Conservation (phyloP, 2,888 invertebrate genomes). For the Amphipoea oculea region DNA sequence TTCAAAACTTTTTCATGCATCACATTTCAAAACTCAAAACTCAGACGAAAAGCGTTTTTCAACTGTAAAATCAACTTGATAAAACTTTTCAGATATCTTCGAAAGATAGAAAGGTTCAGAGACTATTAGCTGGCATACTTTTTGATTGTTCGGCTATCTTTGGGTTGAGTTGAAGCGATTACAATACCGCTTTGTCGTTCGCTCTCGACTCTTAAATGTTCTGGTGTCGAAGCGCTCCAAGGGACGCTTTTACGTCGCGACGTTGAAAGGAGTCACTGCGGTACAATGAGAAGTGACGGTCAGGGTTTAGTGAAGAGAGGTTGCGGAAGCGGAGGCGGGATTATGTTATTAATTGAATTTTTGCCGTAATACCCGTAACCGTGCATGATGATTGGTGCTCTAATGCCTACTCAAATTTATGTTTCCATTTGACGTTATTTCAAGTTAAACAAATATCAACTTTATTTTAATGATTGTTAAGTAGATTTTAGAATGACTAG, state of each 20-base stretch:
- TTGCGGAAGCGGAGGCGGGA: conserved; percentile 20
- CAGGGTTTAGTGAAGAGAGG: neutral
- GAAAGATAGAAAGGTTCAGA: conserved; percentile 32
- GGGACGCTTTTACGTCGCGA: conserved; percentile 62
- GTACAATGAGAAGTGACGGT: conserved; percentile 60
- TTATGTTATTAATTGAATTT: neutral
- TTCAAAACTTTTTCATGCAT: conserved; percentile 30
- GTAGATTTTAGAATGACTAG: no score
- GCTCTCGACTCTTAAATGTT: conserved; percentile 63
- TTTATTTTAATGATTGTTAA: no score
- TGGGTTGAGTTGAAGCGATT: conserved; percentile 57
- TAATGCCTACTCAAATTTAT: no score
- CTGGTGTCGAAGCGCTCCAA: conserved; percentile 65
- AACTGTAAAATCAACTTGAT: conserved; percentile 24
- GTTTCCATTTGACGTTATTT: no score
- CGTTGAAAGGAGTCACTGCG: conserved; percentile 62
- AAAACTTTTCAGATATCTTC: conserved; percentile 42
- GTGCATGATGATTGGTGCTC: neutral
- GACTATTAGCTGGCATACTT: conserved; percentile 56
- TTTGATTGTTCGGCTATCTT: conserved; percentile 59
- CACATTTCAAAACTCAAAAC: conserved; percentile 10
- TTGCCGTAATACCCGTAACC: neutral
- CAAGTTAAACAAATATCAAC: no score
- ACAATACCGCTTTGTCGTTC: conserved; percentile 65
- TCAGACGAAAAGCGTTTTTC: conserved; percentile 16